Evolutionary conservation across 2,113 vertebrate species (phyloP), one percentile per base, ranked within the genome.

Genomic region (Takifugu flavidus): DNA sequence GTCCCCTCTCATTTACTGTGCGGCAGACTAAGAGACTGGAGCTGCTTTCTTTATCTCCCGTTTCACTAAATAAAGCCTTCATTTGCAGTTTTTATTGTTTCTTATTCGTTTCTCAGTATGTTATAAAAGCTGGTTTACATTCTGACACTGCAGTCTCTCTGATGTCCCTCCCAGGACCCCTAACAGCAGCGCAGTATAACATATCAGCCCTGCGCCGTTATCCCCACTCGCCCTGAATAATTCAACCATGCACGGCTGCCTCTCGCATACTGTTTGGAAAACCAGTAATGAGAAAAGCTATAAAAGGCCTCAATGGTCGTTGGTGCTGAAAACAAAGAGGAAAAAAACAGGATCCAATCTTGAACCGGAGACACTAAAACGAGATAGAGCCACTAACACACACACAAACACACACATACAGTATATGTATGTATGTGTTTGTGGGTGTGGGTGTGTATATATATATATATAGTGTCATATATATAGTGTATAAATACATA

Each of bases 101-200:
- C 64, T 47, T 62, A 72, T 74, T 56, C 47, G 65, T 65, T 49
- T 67, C 70, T 70, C 58, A 27, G 81, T 85, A 82, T 81, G 88
- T 90, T 90, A 91, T 93, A 93, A 93, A 93, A 91, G 84, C 91
- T 86, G 77, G 89, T 94, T 95, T 95, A 93, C 90, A 91, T 92
- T 93, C 87, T 83, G 83, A 87, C 88, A 88, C 34, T 52, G 87
- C 86, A 80, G 86, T 89, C 65, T 25, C 79, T 88, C 78, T 86
- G 90, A 93, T 91, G 91, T 87, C 85, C 91, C 91, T 94, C 90
- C 53, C 75, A 90, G 92, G 91, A 89, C 89, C 91, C 90, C 86
- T 93, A 92, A 90, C 90, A 82, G 90, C 89, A 58, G 69, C 76
- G 74, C 90, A 90, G 90, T 94, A 92, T 91, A 90, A 89, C 88